Base-by-base conservation (phyloP, 2,888 invertebrate species). In the Hololepta plana region DNA sequence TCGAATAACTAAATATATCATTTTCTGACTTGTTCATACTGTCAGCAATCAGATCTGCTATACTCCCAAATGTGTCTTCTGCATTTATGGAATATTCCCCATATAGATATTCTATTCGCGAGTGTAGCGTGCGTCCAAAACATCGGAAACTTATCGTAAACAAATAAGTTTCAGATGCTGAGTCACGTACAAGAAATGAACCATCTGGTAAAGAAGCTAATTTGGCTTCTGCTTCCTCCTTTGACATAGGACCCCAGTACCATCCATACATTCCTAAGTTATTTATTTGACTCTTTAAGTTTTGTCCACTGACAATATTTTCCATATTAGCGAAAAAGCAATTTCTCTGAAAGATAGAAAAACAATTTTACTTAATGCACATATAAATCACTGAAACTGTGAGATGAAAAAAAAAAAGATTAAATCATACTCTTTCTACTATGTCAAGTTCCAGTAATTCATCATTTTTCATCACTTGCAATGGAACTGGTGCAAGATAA, bases 161-260 rank as follows among this genome's bases (percentile, higher is more conserved):
- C 34, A 80, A 62, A 43, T 73, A 68, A 32, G 64, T 61, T 38
- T 67, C 64, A 28, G 75, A 72, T 11, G 75, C 72, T 3, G 77
- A 77, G 47, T 81, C 79, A n/a, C 80, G 59, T 4, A 82, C 72
- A 31, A 81, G 53, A 52, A 81, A 81, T 8, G 77, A 67, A 16
- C 81, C 81, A 40, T 79, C 76, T 4, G 73, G 70, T 44, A 71
- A 69, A 32, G 67, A 67, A 24, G 60, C 52, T 15, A 81, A 53
- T 43, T 70, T 70, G 28, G 64, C 61, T 46, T 80, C 76, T 0
- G 81, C 77, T 46, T 76, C 73, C 17, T 63, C 60, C 35, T 73
- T 63, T 1, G 72, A 66, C 37, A 81, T 64, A 26, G 77, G 72
- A 9, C 81, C 82, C 81, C 81, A 84, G 48, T 82, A 82, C 80